Evolutionary conservation across 2,888 invertebrate species (phyloP).

Genomic region (Rhagonycha fulva): DNA sequence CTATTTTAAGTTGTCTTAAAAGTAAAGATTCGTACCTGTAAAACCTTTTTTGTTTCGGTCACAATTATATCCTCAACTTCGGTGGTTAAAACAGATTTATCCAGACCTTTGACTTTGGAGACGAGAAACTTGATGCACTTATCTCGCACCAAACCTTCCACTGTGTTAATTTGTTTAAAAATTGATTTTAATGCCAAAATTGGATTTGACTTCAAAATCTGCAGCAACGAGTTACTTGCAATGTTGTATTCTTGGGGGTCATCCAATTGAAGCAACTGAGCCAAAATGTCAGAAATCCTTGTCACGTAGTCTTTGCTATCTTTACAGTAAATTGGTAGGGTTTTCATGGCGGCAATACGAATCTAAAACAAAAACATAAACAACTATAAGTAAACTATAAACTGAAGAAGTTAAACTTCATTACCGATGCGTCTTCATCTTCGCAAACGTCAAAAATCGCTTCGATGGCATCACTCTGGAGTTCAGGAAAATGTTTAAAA

Average conservation of each 20-base stretch:
- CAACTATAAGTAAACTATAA: background rate
- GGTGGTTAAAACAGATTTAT: slow-evolving; percentile 76
- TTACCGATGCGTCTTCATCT: slow-evolving; percentile 89
- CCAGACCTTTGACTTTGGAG: slow-evolving; percentile 80
- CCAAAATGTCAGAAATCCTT: slow-evolving; percentile 88
- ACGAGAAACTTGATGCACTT: slow-evolving; percentile 86
- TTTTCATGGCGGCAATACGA: slow-evolving; percentile 91
- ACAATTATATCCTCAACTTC: slow-evolving; percentile 87
- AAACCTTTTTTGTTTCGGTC: slow-evolving; percentile 82
- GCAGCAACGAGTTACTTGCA: slow-evolving; percentile 80
- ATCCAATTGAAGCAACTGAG: slow-evolving; percentile 87
- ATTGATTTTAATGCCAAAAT: slow-evolving; percentile 64
- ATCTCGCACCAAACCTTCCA: slow-evolving; percentile 79
- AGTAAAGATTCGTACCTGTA: slow-evolving; percentile 62
- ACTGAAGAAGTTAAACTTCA: slow-evolving; percentile 44
- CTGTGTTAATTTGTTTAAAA: slow-evolving; percentile 63
- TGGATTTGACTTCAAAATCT: slow-evolving; percentile 75
- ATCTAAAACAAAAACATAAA: slow-evolving; percentile 64
- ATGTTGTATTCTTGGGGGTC: slow-evolving; percentile 83
- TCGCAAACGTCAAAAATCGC: slow-evolving; percentile 94
- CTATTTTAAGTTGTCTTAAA: slow-evolving; percentile 3
- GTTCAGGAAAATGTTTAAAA: slow-evolving; percentile 86
- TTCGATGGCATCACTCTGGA: slow-evolving; percentile 87
- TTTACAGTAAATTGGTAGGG: slow-evolving; percentile 85
- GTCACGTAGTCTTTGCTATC: slow-evolving; percentile 81